Evolutionary conservation across 1,140 invertebrate genomes (phyloP), one percentile per base, ranked within the genome.

Genomic region (Mizuhopecten yessoensis): DNA sequence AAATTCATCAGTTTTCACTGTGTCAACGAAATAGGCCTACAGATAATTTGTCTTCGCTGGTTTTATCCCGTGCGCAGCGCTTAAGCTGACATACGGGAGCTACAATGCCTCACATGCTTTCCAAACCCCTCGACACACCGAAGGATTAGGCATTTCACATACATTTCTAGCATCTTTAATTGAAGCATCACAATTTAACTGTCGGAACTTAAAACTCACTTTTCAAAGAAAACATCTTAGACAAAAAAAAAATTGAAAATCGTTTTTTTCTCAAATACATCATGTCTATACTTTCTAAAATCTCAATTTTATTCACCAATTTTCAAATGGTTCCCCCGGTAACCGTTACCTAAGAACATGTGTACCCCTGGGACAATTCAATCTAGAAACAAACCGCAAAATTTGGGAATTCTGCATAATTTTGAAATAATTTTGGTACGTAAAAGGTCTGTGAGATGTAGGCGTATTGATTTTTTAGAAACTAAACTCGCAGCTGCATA

Each of bases 321-420:
- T 75, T 75, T 29, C 57, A n/a, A 75, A 75, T 75, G 57, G 57
- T 75, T 75, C 57, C 57, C 57, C n/a, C 29, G 57, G 57, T 75
- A 75, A 75, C 57, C 57, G 29, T 75, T 29, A 75, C 23, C 57
- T 75, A 75, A 75, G 57, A 75, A 75, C 57, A 75, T 75, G 57
- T 75, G 57, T n/a, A 29, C 57, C 45, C 39, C 34, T 87, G 86
- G 49, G 33, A 87, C 29, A 57, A 34, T 34, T 39, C 33, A 86
- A 86, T 36, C 86, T 86, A 49, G 34, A 90, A 42, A 29, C 42
- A 39, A 57, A 45, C 34, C 34, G 88, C 39, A 49, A 89, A 75
- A 89, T 57, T 57, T 89, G 23, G 49, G 33, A 75, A 75, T 75
- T 75, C 57, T 75, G 57, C 57, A 75, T 75, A 75, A 75, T 75